Conservation (phyloP, 2,888 invertebrate species). For the Stratiomys singularior region DNA sequence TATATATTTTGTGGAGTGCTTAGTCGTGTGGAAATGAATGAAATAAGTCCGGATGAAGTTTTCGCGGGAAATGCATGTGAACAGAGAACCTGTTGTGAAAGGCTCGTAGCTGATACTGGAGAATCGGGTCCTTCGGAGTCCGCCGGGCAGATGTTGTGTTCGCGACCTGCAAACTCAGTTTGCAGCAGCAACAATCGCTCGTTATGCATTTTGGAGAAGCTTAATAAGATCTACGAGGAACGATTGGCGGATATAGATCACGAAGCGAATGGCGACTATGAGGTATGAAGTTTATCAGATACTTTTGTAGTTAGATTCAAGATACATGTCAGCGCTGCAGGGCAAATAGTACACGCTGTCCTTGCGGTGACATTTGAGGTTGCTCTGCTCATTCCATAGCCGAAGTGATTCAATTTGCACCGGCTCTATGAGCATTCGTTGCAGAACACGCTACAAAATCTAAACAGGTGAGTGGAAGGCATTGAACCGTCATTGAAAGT, state of each 20-base stretch:
- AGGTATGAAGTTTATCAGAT: conserved; percentile 32
- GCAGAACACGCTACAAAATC: background rate
- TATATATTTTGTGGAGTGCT: background rate
- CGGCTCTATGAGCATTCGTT: background rate
- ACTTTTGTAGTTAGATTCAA: too few relatives aligned
- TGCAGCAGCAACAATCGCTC: conserved; percentile 31
- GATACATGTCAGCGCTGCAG: background rate
- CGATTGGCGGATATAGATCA: conserved; percentile 70
- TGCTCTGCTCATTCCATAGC: background rate
- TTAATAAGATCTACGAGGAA: conserved; percentile 72
- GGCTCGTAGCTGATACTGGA: background rate
- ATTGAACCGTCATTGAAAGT: conserved; percentile 12
- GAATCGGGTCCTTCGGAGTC: background rate
- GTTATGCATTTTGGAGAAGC: conserved; percentile 62
- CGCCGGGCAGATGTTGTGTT: background rate
- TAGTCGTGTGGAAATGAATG: conserved; percentile 14
- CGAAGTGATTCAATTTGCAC: background rate
- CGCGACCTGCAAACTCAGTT: background rate
- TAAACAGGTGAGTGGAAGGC: background rate
- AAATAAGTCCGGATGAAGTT: background rate
- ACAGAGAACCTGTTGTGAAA: background rate
- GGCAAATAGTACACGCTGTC: background rate
- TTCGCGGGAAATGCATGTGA: background rate
- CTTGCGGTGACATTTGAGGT: conserved; percentile 25
- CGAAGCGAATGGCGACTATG: conserved; percentile 64